Evolutionary conservation across 2,113 vertebrate species (phyloP).

Genomic region (Zapornia atra): DNA sequence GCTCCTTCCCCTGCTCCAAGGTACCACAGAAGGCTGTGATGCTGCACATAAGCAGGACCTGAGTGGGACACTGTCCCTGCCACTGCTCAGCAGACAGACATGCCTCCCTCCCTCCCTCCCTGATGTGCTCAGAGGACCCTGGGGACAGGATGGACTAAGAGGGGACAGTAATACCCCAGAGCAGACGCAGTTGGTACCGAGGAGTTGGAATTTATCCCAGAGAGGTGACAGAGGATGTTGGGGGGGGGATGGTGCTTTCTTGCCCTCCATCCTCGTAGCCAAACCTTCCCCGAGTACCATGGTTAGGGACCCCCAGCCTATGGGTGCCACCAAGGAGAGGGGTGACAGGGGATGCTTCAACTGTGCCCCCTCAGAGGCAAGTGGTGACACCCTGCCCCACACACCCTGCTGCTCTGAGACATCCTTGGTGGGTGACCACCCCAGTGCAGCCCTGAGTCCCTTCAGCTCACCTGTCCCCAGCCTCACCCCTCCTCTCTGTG

Average conservation of each 20-base stretch:
- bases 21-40: background rate
- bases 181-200: accelerated
- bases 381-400: background rate
- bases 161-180: background rate
- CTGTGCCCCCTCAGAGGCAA: background rate
- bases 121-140: background rate
- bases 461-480: accelerated
- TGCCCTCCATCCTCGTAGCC: background rate
- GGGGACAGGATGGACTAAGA: background rate
- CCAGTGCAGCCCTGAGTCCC: background rate
- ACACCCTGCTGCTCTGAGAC: background rate
- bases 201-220: background rate
- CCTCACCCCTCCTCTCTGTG: background rate
- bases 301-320: background rate
- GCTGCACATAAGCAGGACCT: background rate
- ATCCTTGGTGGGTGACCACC: background rate
- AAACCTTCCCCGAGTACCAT: background rate
- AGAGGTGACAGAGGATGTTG: background rate
- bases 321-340: background rate
- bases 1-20: background rate
- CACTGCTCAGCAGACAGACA: background rate
- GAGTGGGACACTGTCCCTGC: background rate
- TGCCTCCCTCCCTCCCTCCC: background rate
- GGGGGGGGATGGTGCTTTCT: background rate
- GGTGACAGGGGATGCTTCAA: background rate